Conservation (phyloP, 2,888 invertebrate species). For the Choreutis nemorana region DNA sequence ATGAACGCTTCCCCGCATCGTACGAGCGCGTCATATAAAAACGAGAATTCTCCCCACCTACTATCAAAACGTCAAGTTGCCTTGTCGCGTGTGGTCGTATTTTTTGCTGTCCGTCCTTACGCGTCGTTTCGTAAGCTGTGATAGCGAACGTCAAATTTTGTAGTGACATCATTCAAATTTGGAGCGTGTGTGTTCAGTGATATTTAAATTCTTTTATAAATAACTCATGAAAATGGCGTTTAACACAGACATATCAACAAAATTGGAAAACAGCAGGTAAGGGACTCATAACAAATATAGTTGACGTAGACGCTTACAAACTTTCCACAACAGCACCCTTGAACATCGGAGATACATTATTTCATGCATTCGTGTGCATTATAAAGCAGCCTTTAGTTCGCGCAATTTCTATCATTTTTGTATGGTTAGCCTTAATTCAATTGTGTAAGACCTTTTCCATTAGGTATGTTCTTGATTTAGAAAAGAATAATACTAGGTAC, state of each 20-base stretch:
- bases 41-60: slow-evolving; percentile 45
- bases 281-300: no score
- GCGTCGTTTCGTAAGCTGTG: slow-evolving; percentile 43
- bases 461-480: no score
- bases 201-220: slow-evolving; percentile 51
- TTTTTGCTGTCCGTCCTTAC: slow-evolving; percentile 32
- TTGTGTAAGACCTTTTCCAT: no score
- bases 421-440: no score
- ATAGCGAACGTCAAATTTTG: slow-evolving; percentile 36
- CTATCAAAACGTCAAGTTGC: slow-evolving; percentile 47
- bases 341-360: no score
- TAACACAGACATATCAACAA: slow-evolving; percentile 57
- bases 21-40: slow-evolving; percentile 60
- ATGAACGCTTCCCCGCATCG: slow-evolving; percentile 52
- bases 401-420: no score
- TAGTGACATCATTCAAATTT: slow-evolving; percentile 39
- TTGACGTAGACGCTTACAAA: no score
- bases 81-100: slow-evolving; percentile 24
- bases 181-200: slow-evolving; percentile 60
- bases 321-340: no score
- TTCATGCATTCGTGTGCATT: no score
- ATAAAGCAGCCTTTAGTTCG: no score
- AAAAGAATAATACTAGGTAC: no score
- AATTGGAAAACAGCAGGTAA: slow-evolving; percentile 65
- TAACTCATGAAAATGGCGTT: slow-evolving; percentile 61